phyloP scores from a whole-genome alignment of 1,140 invertebrate species.

The Cydia amplana region DNA sequence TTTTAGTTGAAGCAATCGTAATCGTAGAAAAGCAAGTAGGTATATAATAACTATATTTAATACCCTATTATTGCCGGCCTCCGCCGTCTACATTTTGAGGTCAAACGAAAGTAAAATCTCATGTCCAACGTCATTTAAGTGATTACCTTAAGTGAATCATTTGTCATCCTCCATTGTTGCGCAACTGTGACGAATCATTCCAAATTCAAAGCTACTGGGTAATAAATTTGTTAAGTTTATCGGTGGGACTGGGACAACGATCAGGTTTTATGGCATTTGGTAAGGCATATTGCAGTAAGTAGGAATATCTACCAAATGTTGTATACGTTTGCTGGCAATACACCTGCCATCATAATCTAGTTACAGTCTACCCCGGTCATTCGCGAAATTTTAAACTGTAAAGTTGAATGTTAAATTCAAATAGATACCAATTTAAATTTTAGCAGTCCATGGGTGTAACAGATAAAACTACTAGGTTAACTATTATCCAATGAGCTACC shows the following conservation, averaged over 20 bases:
- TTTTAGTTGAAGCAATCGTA: constrained; percentile 5
- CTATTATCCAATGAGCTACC: no score
- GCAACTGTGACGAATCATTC: constrained; percentile 17
- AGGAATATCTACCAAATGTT: no score
- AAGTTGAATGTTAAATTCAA: no score
- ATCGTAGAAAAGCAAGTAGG: neutral
- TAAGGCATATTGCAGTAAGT: no score
- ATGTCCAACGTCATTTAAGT: constrained; percentile 27
- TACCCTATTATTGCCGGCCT: constrained; percentile 9
- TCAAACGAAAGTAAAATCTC: constrained; percentile 30
- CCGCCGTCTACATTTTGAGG: constrained; percentile 13
- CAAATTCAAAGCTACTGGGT: constrained; percentile 17
- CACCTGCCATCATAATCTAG: no score
- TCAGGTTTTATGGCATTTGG: neutral
- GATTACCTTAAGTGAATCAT: constrained; percentile 30
- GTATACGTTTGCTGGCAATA: no score
- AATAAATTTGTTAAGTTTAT: constrained; percentile 29
- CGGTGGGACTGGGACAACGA: neutral
- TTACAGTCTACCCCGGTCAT: no score
- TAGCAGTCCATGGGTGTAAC: no score
- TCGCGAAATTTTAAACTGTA: no score
- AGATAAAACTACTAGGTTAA: no score
- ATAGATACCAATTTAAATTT: no score
- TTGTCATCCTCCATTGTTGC: constrained; percentile 20
- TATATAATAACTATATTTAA: constrained; percentile 22